Conservation (phyloP, 2,113 vertebrate genomes). For the Nestor notabilis region DNA sequence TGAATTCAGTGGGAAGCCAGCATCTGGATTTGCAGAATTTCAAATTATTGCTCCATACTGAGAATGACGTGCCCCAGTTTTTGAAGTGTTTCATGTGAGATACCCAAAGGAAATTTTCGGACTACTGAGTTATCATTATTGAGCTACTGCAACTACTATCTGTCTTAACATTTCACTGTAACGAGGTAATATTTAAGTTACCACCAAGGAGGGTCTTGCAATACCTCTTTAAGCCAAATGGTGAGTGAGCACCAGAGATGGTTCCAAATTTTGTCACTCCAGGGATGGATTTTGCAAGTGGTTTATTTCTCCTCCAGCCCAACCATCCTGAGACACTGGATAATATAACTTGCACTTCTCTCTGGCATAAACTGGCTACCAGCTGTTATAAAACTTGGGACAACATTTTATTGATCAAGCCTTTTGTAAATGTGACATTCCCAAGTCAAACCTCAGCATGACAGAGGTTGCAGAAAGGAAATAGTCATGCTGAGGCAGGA, state of each 20-base stretch:
- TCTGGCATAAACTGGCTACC: background rate
- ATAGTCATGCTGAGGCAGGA: background rate
- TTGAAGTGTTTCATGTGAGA: background rate
- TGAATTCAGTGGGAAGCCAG: constrained; percentile 41
- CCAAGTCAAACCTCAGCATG: background rate
- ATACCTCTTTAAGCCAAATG: background rate
- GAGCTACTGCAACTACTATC: background rate
- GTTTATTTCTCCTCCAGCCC: background rate
- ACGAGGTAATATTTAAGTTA: background rate
- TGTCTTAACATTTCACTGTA: background rate
- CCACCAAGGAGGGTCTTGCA: background rate
- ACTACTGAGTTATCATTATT: constrained; percentile 10
- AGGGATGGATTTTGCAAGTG: background rate
- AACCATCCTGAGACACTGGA: background rate
- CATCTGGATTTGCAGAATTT: constrained; percentile 62
- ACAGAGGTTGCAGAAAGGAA: background rate
- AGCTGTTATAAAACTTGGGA: background rate
- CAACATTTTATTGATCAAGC: background rate
- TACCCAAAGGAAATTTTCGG: constrained; percentile 37
- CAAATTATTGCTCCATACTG: constrained; percentile 47
- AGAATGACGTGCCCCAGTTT: constrained; percentile 18
- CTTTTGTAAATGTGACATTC: background rate
- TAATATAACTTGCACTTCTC: background rate
- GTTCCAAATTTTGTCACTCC: background rate
- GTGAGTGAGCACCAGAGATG: background rate